Conservation (phyloP, 2,797 vertebrate species). For the Gymnopithys bicolor region DNA sequence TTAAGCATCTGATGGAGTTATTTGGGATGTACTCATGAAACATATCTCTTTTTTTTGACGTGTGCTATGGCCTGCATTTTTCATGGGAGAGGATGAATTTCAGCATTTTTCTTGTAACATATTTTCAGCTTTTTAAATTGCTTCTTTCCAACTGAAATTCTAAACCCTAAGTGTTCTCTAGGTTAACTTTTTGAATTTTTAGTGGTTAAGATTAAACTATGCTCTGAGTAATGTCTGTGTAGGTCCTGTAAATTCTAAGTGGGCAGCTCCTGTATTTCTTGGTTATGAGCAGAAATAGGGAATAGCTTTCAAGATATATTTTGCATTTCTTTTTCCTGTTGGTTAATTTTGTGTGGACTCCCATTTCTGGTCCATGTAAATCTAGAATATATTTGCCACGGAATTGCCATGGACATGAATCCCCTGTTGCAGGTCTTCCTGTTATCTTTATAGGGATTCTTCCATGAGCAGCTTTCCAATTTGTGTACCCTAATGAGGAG, state of each 20-base stretch:
- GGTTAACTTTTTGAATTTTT: neutral
- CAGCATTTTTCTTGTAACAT: neutral
- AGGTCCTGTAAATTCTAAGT: neutral
- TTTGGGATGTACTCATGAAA: neutral
- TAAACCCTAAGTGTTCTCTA: neutral
- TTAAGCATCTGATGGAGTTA: neutral
- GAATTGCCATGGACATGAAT: neutral
- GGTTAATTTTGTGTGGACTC: neutral
- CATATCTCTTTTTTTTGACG: neutral
- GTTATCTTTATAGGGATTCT: neutral
- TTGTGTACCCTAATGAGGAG: neutral
- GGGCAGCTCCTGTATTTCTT: neutral
- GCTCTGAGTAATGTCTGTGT: neutral
- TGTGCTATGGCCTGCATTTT: neutral
- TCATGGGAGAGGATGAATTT: neutral
- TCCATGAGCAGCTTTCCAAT: neutral
- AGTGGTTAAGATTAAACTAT: neutral
- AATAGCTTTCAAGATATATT: neutral
- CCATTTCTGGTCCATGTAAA: neutral
- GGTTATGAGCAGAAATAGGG: neutral
- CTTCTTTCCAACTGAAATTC: neutral
- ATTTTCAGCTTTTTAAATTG: neutral
- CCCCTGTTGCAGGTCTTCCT: neutral
- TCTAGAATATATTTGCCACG: neutral
- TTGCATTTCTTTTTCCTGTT: neutral